These are phyloP conservation scores for Coregonus clupeaformis DNA, from an alignment of 2,113 vertebrate species.

Conservation along the genomic window DNA sequence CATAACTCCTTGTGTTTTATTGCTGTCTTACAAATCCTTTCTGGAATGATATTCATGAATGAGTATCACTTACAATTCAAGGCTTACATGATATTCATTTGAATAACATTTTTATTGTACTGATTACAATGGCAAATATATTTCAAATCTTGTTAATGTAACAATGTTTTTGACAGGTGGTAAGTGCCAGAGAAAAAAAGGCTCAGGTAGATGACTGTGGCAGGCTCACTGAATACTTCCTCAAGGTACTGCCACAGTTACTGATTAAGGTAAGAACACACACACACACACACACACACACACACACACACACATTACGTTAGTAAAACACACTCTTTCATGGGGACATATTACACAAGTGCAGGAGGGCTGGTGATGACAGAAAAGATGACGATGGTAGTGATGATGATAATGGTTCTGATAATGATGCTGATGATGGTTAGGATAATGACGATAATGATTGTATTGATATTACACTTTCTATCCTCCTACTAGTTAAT, in stretches of 20 bases:
- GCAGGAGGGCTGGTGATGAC: not conserved
- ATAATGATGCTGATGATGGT: not conserved
- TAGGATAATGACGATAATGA: not conserved
- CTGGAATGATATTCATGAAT: no score
- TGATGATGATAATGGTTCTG: not conserved
- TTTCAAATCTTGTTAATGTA: not conserved
- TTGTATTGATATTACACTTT: not conserved
- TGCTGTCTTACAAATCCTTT: no score
- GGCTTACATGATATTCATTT: no score
- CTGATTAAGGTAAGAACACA: conserved; percentile 82
- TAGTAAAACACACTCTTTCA: no score
- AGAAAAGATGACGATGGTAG: not conserved
- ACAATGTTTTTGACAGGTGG: conserved; percentile 46
- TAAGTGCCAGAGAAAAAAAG: conserved; percentile 81
- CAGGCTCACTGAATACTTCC: conserved; percentile 84
- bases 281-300: no score
- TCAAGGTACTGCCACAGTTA: conserved; percentile 78
- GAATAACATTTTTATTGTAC: no score
- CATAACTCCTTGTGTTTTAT: no score
- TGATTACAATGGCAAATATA: no score
- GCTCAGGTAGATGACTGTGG: conserved; percentile 79
- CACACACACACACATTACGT: no score
- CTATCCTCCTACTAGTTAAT: no score
- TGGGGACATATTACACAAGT: no score
- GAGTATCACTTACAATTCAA: no score